A percentile compares a stretch with the other conserved stretches of the same genome.
phyloP scores from a whole-genome alignment of 2,888 invertebrate genomes.

The Hypercompe scribonia region DNA sequence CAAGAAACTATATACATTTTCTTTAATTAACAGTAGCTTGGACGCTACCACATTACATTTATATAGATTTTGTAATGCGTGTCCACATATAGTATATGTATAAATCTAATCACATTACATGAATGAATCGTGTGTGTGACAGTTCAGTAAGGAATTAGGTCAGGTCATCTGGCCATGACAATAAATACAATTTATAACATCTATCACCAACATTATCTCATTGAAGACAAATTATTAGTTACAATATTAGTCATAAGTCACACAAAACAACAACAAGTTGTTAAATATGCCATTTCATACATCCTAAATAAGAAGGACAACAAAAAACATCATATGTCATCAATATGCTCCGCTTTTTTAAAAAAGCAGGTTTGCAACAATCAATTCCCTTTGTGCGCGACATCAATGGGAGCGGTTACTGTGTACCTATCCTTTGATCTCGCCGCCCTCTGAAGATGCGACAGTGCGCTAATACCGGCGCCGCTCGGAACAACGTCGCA shows the following conservation, averaged over 20 bases:
- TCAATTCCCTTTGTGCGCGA: conserved; percentile 86
- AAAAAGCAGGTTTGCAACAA: conserved; percentile 85
- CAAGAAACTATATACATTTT: too few species aligned
- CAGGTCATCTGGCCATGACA: conserved; percentile 35
- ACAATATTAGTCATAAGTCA: neutral
- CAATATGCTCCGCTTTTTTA: conserved; percentile 70
- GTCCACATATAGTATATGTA: too few species aligned
- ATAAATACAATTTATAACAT: conserved; percentile 29
- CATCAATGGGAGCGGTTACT: conserved; percentile 86
- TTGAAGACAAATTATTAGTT: neutral
- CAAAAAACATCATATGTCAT: conserved; percentile 75
- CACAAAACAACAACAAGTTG: neutral
- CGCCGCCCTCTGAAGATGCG: conserved; percentile 85
- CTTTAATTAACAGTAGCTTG: too few species aligned
- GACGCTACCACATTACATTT: too few species aligned
- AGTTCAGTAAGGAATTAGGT: conserved; percentile 28
- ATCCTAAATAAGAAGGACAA: conserved; percentile 43
- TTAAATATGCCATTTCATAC: conserved; percentile 36
- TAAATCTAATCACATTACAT: conserved; percentile 7
- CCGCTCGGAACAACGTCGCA: conserved; percentile 71
- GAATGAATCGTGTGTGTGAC: conserved; percentile 9
- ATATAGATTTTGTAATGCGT: neutral
- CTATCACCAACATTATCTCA: neutral
- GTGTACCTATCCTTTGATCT: conserved; percentile 86
- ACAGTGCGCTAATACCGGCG: conserved; percentile 82